phyloP scores from a whole-genome alignment of 2,888 invertebrate species.

The Melanchra persicariae region DNA sequence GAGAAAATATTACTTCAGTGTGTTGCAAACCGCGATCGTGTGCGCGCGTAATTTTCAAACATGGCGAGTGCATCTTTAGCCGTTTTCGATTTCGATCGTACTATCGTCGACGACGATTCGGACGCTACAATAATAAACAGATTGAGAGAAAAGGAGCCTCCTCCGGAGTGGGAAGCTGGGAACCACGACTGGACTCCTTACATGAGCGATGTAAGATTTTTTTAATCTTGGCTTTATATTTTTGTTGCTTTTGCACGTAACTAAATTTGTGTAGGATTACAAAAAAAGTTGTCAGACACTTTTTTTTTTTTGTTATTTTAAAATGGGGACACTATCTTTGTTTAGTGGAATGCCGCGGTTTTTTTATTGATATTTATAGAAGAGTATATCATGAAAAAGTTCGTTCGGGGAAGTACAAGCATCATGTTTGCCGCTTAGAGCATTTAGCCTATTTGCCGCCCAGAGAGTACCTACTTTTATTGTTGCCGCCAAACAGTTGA shows the following conservation, averaged over 20 bases:
- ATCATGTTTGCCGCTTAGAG: no score
- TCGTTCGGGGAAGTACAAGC: no score
- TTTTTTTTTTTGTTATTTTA: background rate
- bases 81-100: conserved; percentile 88
- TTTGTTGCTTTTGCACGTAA: conserved; percentile 14
- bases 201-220: conserved; percentile 85
- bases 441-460: no score
- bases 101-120: conserved; percentile 85
- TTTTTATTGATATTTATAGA: background rate
- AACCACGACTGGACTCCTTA: conserved; percentile 87
- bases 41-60: conserved; percentile 71
- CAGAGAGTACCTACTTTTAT: no score
- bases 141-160: conserved; percentile 82
- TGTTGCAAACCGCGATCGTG: conserved; percentile 52
- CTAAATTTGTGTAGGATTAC: background rate
- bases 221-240: background rate
- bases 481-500: no score
- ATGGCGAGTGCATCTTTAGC: conserved; percentile 80
- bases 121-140: conserved; percentile 86
- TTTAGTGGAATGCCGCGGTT: background rate
- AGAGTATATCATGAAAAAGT: background rate
- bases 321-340: conserved; percentile 10
- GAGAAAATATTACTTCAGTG: conserved; percentile 66
- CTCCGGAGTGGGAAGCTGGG: conserved; percentile 84
- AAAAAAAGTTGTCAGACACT: conserved; percentile 2